Evolutionary conservation across 2,888 invertebrate genomes (phyloP), one percentile per base, ranked within the genome.

Genomic region (Glyphotaelius pellucidus): DNA sequence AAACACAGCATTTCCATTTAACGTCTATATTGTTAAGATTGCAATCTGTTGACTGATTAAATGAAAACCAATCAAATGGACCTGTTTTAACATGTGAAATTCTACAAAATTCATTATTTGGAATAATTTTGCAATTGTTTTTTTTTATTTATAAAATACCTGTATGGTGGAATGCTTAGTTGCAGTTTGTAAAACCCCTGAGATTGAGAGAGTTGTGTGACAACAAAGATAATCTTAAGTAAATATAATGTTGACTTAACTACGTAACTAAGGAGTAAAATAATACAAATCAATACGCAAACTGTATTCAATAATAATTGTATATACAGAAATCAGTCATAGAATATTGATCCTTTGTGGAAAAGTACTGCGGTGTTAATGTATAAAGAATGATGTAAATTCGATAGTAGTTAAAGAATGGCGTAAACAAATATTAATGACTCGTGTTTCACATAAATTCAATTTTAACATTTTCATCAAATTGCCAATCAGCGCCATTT

Each of bases 321-420:
- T 88, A 88, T 88, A 67, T 88, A 88, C 88, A 88, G 52, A 88
- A 88, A 88, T 81, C 81, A 90, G 90, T 80, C 90, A 52, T 80
- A 90, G 86, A 86, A n/a, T 85, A 42, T 84, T 84, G 84, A 35
- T 85, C 85, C 85, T 85, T n/a, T 85, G 32, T n/a, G 30, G n/a
- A 42, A 4, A 81, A 47, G 14, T 47, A 38, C 47, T 14, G 86
- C 25, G n/a, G 86, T 86, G 86, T 86, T 47, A 42, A 32, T 9
- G 67, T 3, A 9, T n/a, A 67, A 67, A 67, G 25, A 67, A 67
- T 67, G 25, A 67, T 7, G 2, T 67, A 67, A 67, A 67, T 19
- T 67, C 4, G 19, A 52, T 52, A 19, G 25, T 67, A 67, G 7
- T 19, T 67, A 19, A 19, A 1, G 25, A 67, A 67, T 67, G 67